phyloP scores from a whole-genome alignment of 2,888 invertebrate species.

The Gerris lacustris region DNA sequence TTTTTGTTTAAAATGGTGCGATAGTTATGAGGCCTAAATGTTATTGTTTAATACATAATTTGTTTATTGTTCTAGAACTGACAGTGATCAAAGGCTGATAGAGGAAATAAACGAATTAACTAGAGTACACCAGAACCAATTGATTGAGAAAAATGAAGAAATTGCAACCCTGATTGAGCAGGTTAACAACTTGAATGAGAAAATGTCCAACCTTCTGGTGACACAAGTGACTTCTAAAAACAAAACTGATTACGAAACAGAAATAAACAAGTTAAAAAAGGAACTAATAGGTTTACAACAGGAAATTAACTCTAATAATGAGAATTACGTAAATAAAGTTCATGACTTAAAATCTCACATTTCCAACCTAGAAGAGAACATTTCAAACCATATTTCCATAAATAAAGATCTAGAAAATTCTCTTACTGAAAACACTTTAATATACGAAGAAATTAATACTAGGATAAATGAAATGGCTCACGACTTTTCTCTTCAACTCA shows the following conservation, averaged over 20 bases:
- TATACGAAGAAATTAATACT: constrained; percentile 17
- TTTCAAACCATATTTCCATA: constrained; percentile 22
- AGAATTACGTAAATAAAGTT: constrained; percentile 19
- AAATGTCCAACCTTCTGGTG: constrained; percentile 19
- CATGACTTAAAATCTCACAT: constrained; percentile 22
- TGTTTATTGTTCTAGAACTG: constrained; percentile 12
- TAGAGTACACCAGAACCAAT: constrained; percentile 18
- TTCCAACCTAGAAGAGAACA: constrained; percentile 22
- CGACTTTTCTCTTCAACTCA: constrained; percentile 20
- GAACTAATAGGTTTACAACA: constrained; percentile 20
- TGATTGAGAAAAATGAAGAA: constrained; percentile 24
- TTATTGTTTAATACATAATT: too few species aligned
- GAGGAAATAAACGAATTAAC: constrained; percentile 22
- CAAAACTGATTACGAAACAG: constrained; percentile 19
- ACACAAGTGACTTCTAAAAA: constrained; percentile 17
- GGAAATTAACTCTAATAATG: constrained; percentile 15
- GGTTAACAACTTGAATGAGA: constrained; percentile 17
- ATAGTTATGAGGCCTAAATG: too few species aligned
- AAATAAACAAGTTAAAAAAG: constrained; percentile 19
- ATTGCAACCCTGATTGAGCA: constrained; percentile 18
- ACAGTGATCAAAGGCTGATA: constrained; percentile 17
- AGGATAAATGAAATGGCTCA: constrained; percentile 22
- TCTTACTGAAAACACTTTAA: constrained; percentile 18
- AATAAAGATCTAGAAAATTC: constrained; percentile 22
- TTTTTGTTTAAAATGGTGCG: too few species aligned